Conservation (phyloP, 2,797 vertebrate species). For the Arrhamphus sclerolepis region DNA sequence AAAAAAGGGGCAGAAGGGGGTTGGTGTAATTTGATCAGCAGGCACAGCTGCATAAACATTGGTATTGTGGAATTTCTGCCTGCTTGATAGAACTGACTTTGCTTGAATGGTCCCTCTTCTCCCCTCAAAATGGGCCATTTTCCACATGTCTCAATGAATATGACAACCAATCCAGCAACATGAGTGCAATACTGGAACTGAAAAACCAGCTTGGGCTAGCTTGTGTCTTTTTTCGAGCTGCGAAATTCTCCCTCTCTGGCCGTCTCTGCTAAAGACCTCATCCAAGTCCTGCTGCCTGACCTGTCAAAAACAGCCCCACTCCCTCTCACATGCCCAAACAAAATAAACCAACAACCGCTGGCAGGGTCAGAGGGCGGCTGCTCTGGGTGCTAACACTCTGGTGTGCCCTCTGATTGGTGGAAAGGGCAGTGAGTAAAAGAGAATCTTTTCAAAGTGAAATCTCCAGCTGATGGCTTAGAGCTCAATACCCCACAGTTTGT, state of each 20-base stretch:
- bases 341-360: conserved; percentile 79
- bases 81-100: conserved; percentile 92
- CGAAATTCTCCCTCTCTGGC: conserved; percentile 68
- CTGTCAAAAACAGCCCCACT: conserved; percentile 78
- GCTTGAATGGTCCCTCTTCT: conserved; percentile 80
- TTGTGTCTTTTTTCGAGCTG: conserved; percentile 61
- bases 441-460: conserved; percentile 85
- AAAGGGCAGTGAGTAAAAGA: conserved; percentile 77
- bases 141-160: conserved; percentile 92
- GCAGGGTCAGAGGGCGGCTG: conserved; percentile 78
- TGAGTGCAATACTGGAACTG: conserved; percentile 41
- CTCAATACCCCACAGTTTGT: conserved; percentile 78
- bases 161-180: conserved; percentile 77
- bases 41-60: conserved; percentile 98
- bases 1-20: conserved; percentile 81
- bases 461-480: conserved; percentile 83
- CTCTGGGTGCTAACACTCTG: conserved; percentile 77
- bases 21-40: conserved; percentile 91
- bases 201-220: conserved; percentile 43
- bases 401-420: conserved; percentile 75
- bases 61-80: conserved; percentile 90
- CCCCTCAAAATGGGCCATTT: conserved; percentile 83
- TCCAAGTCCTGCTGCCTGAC: conserved; percentile 79
- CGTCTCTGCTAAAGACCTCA: conserved; percentile 74
- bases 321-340: conserved; percentile 71